Base-by-base conservation (phyloP, 2,113 vertebrate genomes). In the Salvator merianae region DNA sequence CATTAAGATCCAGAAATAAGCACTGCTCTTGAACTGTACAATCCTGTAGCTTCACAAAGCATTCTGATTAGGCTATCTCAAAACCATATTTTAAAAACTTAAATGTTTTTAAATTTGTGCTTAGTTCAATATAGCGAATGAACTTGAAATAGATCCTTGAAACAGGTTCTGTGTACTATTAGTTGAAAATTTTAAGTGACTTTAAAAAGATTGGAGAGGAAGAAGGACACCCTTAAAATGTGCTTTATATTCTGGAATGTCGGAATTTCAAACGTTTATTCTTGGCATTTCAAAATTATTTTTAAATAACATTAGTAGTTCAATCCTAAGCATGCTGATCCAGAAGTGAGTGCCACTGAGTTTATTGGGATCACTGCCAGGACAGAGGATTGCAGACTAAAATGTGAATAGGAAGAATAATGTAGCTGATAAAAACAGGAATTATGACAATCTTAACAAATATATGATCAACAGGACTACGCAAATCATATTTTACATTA, bases 101-200 rank as follows among this genome's bases (percentile, higher is more conserved):
- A 8, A 77, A 68, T 28, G 6, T 53, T 77, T 32, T 5, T 50
- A 47, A 76, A n/a, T 14, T 1, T 59, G 7, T 82, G 88, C 80
- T 90, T 82, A 79, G 80, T 77, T 81, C 50, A 22, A 89, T 90
- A 59, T 20, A 59, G 55, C 18, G 14, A 87, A 90, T 79, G 20
- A 65, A 86, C 63, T 26, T 9, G 5, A 4, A 43, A 10, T 83
- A 30, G 69, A 83, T 79, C 77, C 85, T 83, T 34, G 66, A 77
- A 68, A 87, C 78, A 22, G 22, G 32, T 65, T 47, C 32, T 55
- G 73, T 32, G 14, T 34, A 36, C 16, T 43, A 38, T 65, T 40
- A 30, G 24, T 18, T 70, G 69, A 8, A 0, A 69, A 82, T 50
- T 47, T 59, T 0, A 1, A 73, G 84, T 77, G 34, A 77, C 76